A percentile compares a stretch with the other conserved stretches of the same genome.
Evolutionary conservation across 2,113 vertebrate genomes (phyloP).

Genomic region (Myrmecobius fasciatus): DNA sequence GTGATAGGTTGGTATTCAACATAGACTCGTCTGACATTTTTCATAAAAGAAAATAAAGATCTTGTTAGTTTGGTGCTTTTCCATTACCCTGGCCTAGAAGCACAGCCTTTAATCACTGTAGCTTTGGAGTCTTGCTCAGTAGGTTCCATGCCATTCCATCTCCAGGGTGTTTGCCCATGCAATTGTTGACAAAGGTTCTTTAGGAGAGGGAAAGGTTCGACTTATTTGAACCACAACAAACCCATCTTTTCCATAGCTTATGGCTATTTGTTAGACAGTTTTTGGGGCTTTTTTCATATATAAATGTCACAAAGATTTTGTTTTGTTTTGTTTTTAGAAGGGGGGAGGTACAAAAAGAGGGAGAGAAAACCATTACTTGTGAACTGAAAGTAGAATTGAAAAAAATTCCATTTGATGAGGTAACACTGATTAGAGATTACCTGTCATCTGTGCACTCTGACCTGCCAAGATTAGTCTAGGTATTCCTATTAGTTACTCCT

Average conservation of each 20-base stretch:
- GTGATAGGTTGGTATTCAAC: neutral
- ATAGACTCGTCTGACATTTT: rapidly evolving
- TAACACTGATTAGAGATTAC: neutral
- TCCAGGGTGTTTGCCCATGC: too few species aligned
- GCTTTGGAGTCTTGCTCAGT: too few species aligned
- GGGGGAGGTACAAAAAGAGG: neutral
- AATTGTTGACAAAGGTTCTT: too few species aligned
- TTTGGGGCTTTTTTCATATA: neutral
- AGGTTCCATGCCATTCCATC: too few species aligned
- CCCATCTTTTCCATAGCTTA: too few species aligned
- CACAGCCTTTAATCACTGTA: too few species aligned
- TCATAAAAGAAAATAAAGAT: neutral
- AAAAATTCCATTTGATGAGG: neutral
- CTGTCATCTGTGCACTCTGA: neutral
- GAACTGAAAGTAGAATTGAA: neutral
- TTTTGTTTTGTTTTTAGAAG: too few species aligned
- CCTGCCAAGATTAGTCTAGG: neutral
- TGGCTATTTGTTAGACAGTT: neutral
- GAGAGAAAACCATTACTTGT: neutral
- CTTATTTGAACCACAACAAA: neutral
- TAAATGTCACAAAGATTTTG: neutral
- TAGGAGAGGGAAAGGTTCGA: too few species aligned
- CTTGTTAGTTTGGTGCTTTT: neutral
- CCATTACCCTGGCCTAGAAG: neutral
- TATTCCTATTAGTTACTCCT: neutral